Percentiles rank a stretch among this genome's conserved stretches.
These are phyloP conservation scores for Cactoblastis cactorum DNA, from an alignment of 2,888 invertebrate genomes.

Conservation along the genomic window DNA sequence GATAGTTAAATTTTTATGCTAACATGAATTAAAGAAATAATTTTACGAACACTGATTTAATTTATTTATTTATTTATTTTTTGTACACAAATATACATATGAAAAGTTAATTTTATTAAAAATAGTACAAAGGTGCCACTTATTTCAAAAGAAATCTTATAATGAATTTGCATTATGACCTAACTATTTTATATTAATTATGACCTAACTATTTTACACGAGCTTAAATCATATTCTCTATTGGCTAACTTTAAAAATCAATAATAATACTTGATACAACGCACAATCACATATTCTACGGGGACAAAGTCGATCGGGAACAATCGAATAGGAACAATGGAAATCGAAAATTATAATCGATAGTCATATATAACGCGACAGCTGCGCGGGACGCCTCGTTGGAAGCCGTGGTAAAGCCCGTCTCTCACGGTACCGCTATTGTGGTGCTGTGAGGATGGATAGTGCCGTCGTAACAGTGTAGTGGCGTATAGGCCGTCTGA, in stretches of 20 bases:
- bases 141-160: too few species aligned
- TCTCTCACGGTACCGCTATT: constrained; percentile 55
- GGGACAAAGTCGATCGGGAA: constrained; percentile 42
- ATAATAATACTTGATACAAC: constrained; percentile 37
- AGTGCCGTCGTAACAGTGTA: too few species aligned
- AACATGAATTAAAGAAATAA: too few species aligned
- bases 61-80: too few species aligned
- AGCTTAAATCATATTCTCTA: not conserved
- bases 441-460: too few species aligned
- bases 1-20: too few species aligned
- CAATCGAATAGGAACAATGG: constrained; percentile 59
- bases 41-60: too few species aligned
- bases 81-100: too few species aligned
- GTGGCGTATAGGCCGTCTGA: not conserved
- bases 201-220: not conserved
- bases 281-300: constrained; percentile 29
- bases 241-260: constrained; percentile 16
- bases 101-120: too few species aligned
- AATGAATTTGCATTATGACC: too few species aligned
- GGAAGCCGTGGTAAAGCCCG: constrained; percentile 48
- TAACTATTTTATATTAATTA: too few species aligned
- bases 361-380: constrained; percentile 60
- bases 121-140: too few species aligned
- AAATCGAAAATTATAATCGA: constrained; percentile 67
- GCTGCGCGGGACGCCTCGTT: constrained; percentile 53